A percentile compares a stretch with the other conserved stretches of the same genome.
phyloP scores from a whole-genome alignment of 2,888 invertebrate species.

The Spilosoma lubricipeda region DNA sequence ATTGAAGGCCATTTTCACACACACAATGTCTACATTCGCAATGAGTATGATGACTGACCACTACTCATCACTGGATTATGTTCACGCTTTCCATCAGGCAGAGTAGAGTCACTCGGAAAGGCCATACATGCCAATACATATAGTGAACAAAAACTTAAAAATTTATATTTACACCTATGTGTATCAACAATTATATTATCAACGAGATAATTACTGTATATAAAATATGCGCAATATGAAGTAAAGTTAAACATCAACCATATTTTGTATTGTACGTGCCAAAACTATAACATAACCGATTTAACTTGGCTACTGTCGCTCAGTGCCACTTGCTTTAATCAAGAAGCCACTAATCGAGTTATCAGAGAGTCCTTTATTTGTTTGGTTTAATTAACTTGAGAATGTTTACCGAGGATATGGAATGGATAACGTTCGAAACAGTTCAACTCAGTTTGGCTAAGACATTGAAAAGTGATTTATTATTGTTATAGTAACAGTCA shows the following conservation, averaged over 20 bases:
- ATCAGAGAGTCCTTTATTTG: slow-evolving; percentile 7
- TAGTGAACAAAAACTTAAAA: neutral
- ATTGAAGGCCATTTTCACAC: too few species aligned
- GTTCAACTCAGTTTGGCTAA: neutral
- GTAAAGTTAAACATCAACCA: neutral
- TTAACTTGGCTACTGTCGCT: slow-evolving; percentile 1
- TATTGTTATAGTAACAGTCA: too few species aligned
- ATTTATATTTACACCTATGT: too few species aligned
- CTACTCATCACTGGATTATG: too few species aligned
- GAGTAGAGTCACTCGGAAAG: too few species aligned
- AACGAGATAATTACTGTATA: neutral
- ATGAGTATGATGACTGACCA: too few species aligned
- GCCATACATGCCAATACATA: neutral
- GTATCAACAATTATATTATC: neutral
- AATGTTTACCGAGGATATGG: slow-evolving; percentile 18
- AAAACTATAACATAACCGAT: neutral
- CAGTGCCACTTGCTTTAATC: slow-evolving; percentile 14
- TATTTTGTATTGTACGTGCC: slow-evolving; percentile 6
- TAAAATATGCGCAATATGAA: neutral
- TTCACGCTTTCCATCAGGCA: neutral
- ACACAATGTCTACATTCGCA: too few species aligned
- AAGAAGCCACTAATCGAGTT: slow-evolving; percentile 4
- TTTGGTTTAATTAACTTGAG: slow-evolving; percentile 20
- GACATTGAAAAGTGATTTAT: neutral
- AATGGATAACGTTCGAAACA: slow-evolving; percentile 3